Conservation (phyloP, 2,888 invertebrate species). For the Pocota personata region DNA sequence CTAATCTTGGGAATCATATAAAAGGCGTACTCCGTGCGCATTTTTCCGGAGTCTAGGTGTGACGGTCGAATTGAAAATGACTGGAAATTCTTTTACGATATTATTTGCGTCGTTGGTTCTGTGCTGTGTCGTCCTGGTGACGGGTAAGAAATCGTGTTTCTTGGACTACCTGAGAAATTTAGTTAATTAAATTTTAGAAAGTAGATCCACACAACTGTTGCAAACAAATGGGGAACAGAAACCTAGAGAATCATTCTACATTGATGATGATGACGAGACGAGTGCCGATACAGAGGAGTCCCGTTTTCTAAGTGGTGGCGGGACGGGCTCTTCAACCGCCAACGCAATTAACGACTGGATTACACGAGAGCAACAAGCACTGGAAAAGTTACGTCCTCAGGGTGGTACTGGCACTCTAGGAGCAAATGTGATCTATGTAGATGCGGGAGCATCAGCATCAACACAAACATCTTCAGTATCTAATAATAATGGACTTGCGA, state of each 20-base stretch:
- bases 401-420: not conserved
- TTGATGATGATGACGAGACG: not conserved
- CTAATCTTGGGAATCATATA: constrained; percentile 45
- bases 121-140: constrained; percentile 5
- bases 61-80: constrained; percentile 48
- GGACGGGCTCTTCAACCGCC: constrained; percentile 3
- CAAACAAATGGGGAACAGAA: not conserved
- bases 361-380: constrained; percentile 7
- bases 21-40: constrained; percentile 16
- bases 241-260: not conserved
- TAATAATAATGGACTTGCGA: not conserved
- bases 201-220: constrained; percentile 2
- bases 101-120: not conserved
- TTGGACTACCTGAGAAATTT: not conserved
- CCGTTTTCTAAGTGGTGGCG: constrained; percentile 4
- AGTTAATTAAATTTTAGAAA: constrained; percentile 9
- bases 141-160: constrained; percentile 35
- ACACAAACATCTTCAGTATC: not conserved
- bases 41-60: constrained; percentile 34
- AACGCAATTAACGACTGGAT: constrained; percentile 32
- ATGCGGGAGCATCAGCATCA: not conserved
- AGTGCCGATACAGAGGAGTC: not conserved
- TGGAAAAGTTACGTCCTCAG: constrained; percentile 36
- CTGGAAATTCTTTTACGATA: constrained; percentile 10
- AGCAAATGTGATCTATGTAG: constrained; percentile 18